Evolutionary conservation across 2,797 vertebrate genomes (phyloP), one percentile per base, ranked within the genome.

Genomic region (Chelidonichthys spinosus): DNA sequence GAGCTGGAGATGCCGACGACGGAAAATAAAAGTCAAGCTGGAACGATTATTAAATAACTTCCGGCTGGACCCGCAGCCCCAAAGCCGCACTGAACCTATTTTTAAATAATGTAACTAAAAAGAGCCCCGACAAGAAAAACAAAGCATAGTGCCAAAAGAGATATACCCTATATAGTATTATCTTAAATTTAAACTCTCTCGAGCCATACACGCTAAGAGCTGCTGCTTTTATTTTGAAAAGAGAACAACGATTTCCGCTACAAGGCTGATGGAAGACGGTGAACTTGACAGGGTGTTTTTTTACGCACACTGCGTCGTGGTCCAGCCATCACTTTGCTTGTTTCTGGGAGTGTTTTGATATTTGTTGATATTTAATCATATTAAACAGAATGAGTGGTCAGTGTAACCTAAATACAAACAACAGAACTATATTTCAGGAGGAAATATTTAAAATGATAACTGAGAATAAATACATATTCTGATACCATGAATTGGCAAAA

Each of bases 21-120:
- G 2, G 40, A 68, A 70, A 84, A 83, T 61, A 36, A 3, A 0
- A 5, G 78, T 78, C 76, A 92, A 89, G 92, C 69, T 76, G 6
- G 18, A 43, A 13, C 40, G 4, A 7, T 18, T 18, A 4, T 2
- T 0, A 37, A 15, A 8, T 4, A 0, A 60, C 49, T 81, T 90
- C 85, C 85, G 78, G 37, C 6, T 64, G 4, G 0, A 42, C 0
- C 2, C 17, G 7, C 53, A 17, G 36, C 0, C 0, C 70, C 50
- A 73, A 79, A 33, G 7, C 3, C 0, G 2, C 0, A 32, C 7
- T 13, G 0, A 15, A 2, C 11, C 25, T 52, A 7, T 11, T 3
- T 8, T 40, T 11, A 58, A 52, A 7, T 4, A 0, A 10, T 4
- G 3, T 14, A 3, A n/a, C 6, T 49, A 2, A 4, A 33, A 6